Evolutionary conservation across 2,888 invertebrate species (phyloP), one percentile per base, ranked within the genome.

Genomic region (Griposia aprilina): DNA sequence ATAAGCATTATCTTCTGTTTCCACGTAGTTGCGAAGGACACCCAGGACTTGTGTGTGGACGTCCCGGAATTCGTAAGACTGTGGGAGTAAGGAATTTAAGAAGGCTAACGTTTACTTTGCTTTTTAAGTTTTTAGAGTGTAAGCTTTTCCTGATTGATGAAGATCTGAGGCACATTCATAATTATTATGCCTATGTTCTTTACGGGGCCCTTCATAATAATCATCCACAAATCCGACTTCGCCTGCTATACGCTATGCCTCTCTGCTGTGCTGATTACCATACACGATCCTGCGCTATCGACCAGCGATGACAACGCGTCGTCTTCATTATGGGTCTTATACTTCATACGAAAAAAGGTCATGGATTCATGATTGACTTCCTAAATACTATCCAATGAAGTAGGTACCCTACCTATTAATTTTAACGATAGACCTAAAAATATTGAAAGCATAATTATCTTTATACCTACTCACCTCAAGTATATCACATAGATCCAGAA

Each of bases 1-100:
- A 0, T 90, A 78, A 0, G 96, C 95, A 73, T 95, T 97, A 79
- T 95, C 96, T 26, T 96, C 96, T 0, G 94, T 95, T 73, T 96
- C 96, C 60, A 95, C 96, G 87, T 96, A 96, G 87, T 96, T 93
- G 8, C 94, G 93, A 1, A 97, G 89, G 0, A 96, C 95, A 0
- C 94, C 92, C 3, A 97, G 86, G 0, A 96, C 96, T 89, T 91
- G 85, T 0, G 93, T 92, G 89, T 97, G 97, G 7, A 97, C 95
- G 87, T 97, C 96, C 0, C 96, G 95, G 81, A 96, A 96, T 80
- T 97, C 96, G 76, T 97, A 96, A 0, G 96, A 95, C 97, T 97
- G 84, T 0, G 36, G 68, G 17, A 66, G 30, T 17, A 7, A 36
- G 6, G 23, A 2, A 68, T 52, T 23, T 15, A 8, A 8, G 6